A percentile compares a stretch with the other conserved stretches of the same genome.
Evolutionary conservation across 2,888 invertebrate genomes (phyloP).

Genomic region (Bugulina stolonifera): DNA sequence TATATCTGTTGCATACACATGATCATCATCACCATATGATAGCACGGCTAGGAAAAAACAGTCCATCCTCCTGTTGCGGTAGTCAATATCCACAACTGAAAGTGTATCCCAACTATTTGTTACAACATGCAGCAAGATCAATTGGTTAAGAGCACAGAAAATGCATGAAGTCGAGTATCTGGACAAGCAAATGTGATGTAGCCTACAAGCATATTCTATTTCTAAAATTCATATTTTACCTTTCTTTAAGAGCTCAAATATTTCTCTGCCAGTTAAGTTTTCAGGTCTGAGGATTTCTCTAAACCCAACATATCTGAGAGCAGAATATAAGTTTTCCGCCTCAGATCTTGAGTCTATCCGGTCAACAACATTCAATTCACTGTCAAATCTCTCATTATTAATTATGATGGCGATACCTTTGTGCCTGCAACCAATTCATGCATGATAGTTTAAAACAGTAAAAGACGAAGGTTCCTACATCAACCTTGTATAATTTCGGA

Average conservation of each 20-base stretch:
- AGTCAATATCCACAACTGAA: not conserved
- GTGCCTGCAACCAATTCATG: constrained; percentile 47
- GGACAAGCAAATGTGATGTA: too few relatives aligned
- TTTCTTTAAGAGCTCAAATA: not conserved
- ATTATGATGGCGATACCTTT: constrained; percentile 82
- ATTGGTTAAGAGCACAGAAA: too few relatives aligned
- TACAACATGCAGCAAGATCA: not conserved
- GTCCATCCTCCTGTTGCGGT: not conserved
- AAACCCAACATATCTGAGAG: not conserved
- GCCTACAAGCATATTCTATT: too few relatives aligned
- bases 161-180: too few relatives aligned
- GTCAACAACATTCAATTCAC: constrained; percentile 40
- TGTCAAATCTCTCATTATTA: constrained; percentile 76
- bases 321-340: constrained; percentile 58
- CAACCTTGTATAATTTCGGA: too few relatives aligned
- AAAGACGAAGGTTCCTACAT: too few relatives aligned
- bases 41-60: not conserved
- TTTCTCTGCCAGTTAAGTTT: not conserved
- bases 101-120: not conserved
- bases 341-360: constrained; percentile 63
- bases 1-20: not conserved
- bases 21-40: not conserved
- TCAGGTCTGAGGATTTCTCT: not conserved
- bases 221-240: too few relatives aligned
- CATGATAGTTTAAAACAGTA: too few relatives aligned